Evolutionary conservation across 2,888 invertebrate genomes (phyloP).

Genomic region (Euplagia quadripunctaria): DNA sequence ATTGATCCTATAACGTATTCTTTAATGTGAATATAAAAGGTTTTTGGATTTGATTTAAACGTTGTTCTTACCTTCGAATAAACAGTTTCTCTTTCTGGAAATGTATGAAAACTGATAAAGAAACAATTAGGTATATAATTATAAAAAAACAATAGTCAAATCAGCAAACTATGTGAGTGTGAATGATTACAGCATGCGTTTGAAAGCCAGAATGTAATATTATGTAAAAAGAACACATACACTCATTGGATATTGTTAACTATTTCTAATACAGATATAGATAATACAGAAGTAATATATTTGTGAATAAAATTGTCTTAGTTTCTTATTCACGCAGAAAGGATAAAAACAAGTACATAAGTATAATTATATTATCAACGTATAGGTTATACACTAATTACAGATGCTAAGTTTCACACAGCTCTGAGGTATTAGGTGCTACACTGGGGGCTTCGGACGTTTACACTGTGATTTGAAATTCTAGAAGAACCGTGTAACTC

Average conservation of each 20-base stretch:
- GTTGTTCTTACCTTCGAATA: too few relatives aligned
- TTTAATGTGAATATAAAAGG: too few relatives aligned
- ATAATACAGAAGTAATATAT: constrained; percentile 41
- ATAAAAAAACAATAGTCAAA: not conserved
- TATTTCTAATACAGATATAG: constrained; percentile 41
- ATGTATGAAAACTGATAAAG: too few relatives aligned
- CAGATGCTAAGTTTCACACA: constrained; percentile 54
- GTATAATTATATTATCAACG: constrained; percentile 31
- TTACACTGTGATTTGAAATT: constrained; percentile 32
- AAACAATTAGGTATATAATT: too few relatives aligned
- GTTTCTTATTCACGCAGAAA: constrained; percentile 71
- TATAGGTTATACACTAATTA: constrained; percentile 58
- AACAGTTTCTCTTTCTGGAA: too few relatives aligned
- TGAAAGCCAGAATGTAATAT: constrained; percentile 29
- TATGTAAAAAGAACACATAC: constrained; percentile 75
- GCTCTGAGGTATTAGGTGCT: constrained; percentile 48
- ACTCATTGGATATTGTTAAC: constrained; percentile 65
- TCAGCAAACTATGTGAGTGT: not conserved
- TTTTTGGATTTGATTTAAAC: too few relatives aligned
- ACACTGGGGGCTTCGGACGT: constrained; percentile 46
- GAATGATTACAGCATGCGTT: constrained; percentile 36
- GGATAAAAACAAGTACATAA: constrained; percentile 32
- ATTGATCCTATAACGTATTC: too few relatives aligned
- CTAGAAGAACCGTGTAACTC: constrained; percentile 33
- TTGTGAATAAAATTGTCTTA: constrained; percentile 76